phyloP scores from a whole-genome alignment of 2,113 vertebrate species.

The Crotalus tigris region DNA sequence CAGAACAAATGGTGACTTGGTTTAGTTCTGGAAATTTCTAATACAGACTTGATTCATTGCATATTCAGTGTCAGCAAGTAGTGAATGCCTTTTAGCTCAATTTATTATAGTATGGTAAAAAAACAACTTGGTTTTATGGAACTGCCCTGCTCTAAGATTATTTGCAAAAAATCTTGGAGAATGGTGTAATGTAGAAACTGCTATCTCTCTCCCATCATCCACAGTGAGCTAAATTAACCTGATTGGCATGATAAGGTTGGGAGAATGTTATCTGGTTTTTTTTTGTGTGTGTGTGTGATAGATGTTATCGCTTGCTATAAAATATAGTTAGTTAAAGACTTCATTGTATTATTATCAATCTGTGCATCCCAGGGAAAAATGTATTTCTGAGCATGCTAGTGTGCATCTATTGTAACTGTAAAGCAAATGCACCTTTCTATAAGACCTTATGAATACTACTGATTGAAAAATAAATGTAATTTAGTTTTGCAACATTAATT shows the following conservation, averaged over 20 bases:
- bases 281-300: slow-evolving; percentile 2
- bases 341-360: background rate
- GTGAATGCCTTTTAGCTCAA: background rate
- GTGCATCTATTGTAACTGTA: background rate
- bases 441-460: background rate
- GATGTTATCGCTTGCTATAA: slow-evolving; percentile 30
- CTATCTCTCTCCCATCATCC: slow-evolving; percentile 17
- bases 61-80: background rate
- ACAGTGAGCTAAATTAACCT: slow-evolving; percentile 21
- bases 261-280: background rate
- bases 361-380: background rate
- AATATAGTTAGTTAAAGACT: background rate
- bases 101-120: background rate
- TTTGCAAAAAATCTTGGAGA: background rate
- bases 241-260: slow-evolving; percentile 27
- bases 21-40: background rate
- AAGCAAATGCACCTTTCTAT: background rate
- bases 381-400: background rate
- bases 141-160: background rate
- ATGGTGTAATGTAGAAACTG: background rate
- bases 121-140: background rate
- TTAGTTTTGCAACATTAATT: background rate
- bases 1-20: background rate
- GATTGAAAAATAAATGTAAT: background rate
- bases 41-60: background rate